Percentiles rank a stretch among this genome's conserved stretches.
Evolutionary conservation across 2,797 vertebrate genomes (phyloP).

Genomic region (Antrozous pallidus): DNA sequence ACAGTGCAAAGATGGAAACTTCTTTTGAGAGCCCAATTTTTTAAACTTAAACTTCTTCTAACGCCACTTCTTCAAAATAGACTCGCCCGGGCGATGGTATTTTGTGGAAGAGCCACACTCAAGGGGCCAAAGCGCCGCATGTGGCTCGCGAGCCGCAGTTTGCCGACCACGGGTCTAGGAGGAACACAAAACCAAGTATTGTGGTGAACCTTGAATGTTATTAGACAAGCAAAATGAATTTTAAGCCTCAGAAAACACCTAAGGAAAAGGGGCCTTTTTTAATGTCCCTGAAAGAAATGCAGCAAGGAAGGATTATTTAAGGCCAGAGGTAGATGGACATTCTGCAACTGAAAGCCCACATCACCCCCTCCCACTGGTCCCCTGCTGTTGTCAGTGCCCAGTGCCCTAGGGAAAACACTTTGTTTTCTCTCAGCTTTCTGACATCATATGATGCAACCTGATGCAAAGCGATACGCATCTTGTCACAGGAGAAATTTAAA

Average conservation of each 20-base stretch:
- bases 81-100: no score
- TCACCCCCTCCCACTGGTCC: background rate
- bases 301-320: fast-evolving
- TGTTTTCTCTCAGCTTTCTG: constrained; percentile 63
- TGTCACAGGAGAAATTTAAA: constrained; percentile 47
- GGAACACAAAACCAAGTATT: background rate
- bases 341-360: background rate
- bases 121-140: no score
- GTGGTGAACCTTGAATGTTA: background rate
- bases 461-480: constrained; percentile 60
- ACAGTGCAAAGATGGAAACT: no score
- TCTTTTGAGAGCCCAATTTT: no score
- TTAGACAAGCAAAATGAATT: background rate
- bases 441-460: constrained; percentile 77
- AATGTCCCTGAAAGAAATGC: background rate
- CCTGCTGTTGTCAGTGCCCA: background rate
- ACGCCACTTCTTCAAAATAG: no score
- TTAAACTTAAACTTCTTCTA: no score
- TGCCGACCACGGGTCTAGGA: background rate
- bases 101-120: no score
- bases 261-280: background rate
- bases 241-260: background rate
- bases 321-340: fast-evolving
- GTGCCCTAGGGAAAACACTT: background rate
- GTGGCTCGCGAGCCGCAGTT: no score